phyloP scores from a whole-genome alignment of 2,888 invertebrate genomes.

The Brachyptera putata region DNA sequence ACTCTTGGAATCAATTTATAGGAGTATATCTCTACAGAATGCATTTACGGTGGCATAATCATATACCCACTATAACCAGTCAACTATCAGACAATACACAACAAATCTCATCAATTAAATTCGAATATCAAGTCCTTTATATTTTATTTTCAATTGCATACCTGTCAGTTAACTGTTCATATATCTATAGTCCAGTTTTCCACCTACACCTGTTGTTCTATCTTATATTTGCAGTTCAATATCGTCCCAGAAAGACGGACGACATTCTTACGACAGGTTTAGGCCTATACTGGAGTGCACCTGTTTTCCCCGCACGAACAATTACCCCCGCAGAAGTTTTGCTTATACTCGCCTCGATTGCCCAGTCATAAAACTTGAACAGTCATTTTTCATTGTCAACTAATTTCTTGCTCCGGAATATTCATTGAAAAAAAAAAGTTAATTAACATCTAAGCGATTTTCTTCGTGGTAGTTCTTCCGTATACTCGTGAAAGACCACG shows the following conservation, averaged over 20 bases:
- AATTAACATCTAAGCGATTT: background rate
- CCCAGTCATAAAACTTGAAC: background rate
- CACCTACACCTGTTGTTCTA: too few relatives aligned
- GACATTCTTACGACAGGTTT: constrained; percentile 5
- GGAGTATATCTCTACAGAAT: too few relatives aligned
- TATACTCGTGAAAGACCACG: background rate
- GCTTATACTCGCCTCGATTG: background rate
- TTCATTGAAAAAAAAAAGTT: constrained; percentile 11
- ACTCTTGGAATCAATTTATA: too few relatives aligned
- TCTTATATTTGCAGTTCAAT: too few relatives aligned
- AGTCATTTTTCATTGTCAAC: constrained; percentile 12
- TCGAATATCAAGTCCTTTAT: too few relatives aligned
- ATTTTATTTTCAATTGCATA: too few relatives aligned
- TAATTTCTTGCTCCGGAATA: background rate
- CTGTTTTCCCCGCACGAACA: background rate
- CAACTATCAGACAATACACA: too few relatives aligned
- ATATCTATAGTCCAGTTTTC: too few relatives aligned
- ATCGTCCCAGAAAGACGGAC: background rate
- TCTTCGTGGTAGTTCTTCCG: background rate
- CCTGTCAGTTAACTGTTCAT: too few relatives aligned
- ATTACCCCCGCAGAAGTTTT: background rate
- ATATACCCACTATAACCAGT: too few relatives aligned
- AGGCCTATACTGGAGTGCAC: background rate
- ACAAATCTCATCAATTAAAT: too few relatives aligned
- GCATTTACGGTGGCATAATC: too few relatives aligned